A percentile compares a stretch with the other conserved stretches of the same genome.
Conservation (phyloP, 1,140 invertebrate genomes). For the Lutraria rhynchaena region DNA sequence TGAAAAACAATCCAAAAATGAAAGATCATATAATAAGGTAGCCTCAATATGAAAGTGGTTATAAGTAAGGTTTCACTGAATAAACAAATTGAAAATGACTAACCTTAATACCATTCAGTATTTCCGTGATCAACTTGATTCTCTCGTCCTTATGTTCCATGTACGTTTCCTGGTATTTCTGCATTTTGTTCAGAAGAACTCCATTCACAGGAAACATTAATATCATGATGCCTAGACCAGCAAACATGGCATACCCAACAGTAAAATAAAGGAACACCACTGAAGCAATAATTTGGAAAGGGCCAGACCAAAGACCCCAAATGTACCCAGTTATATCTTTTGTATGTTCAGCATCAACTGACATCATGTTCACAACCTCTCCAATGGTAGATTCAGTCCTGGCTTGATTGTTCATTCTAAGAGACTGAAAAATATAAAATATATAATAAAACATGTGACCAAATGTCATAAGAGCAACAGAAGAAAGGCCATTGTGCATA, state of each 20-base stretch:
- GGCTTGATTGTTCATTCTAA: slow-evolving; percentile 62
- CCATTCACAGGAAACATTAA: slow-evolving; percentile 91
- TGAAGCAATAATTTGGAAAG: slow-evolving; percentile 79
- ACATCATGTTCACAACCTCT: slow-evolving; percentile 85
- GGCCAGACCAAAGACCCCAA: slow-evolving; percentile 76
- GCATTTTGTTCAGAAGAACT: slow-evolving; percentile 89
- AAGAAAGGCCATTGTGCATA: no score
- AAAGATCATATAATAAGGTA: no score
- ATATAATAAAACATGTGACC: no score
- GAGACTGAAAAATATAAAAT: slow-evolving; percentile 62
- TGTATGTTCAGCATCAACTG: slow-evolving; percentile 81
- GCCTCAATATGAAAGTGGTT: no score
- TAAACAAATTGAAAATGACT: no score
- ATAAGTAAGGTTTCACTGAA: no score
- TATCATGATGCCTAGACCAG: slow-evolving; percentile 96
- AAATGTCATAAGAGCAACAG: no score
- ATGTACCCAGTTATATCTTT: slow-evolving; percentile 84
- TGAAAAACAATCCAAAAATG: no score
- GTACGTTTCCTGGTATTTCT: slow-evolving; percentile 56
- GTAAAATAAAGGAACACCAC: slow-evolving; percentile 82
- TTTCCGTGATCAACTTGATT: slow-evolving; percentile 79
- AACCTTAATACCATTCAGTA: slow-evolving; percentile 81
- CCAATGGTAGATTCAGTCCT: slow-evolving; percentile 82
- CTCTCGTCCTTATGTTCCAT: slow-evolving; percentile 84
- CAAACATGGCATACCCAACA: slow-evolving; percentile 91